Conservation (phyloP, 2,113 vertebrate species). For the Lonchura striata region DNA sequence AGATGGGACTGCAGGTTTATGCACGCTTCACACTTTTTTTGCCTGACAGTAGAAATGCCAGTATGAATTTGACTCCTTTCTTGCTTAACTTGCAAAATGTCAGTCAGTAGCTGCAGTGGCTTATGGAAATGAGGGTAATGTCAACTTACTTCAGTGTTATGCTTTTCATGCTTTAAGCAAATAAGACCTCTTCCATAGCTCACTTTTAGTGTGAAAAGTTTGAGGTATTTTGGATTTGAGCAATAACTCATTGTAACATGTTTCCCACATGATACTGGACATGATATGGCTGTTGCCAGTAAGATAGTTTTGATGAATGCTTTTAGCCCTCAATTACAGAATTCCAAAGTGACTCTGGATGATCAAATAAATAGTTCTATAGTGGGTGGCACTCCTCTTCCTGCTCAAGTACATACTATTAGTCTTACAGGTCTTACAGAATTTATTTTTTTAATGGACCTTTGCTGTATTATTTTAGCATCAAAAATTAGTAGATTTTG, state of each 20-base stretch:
- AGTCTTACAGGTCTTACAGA: neutral
- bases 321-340: neutral
- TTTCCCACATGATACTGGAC: neutral
- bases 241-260: neutral
- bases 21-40: neutral
- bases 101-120: constrained; percentile 15
- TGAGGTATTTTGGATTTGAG: neutral
- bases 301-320: neutral
- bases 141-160: constrained; percentile 45
- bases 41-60: constrained; percentile 42
- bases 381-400: neutral
- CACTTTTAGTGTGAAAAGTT: constrained; percentile 7
- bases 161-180: constrained; percentile 27
- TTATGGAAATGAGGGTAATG: constrained; percentile 52
- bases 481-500: neutral
- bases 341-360: neutral
- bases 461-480: neutral
- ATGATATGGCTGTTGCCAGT: neutral
- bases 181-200: neutral
- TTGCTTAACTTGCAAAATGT: constrained; percentile 34
- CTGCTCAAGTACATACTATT: neutral
- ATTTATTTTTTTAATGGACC: neutral
- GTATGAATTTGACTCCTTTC: constrained; percentile 31
- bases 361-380: neutral
- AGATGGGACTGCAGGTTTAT: constrained; percentile 5